These are phyloP conservation scores for Tachysurus vachellii DNA, from an alignment of 2,113 vertebrate species.

Conservation along the genomic window DNA sequence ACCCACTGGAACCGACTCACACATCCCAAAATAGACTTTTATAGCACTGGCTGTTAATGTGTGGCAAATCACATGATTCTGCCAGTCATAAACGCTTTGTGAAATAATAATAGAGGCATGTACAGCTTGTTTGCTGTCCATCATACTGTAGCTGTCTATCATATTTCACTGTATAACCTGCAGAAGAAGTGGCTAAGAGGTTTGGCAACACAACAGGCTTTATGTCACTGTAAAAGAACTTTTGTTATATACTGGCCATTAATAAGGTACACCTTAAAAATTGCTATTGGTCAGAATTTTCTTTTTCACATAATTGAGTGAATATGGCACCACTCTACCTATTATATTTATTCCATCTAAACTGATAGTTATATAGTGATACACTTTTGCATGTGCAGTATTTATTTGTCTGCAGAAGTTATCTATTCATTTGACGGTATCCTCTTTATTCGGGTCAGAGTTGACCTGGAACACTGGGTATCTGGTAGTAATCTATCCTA, in stretches of 20 bases:
- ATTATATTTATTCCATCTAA: background rate
- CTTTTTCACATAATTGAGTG: background rate
- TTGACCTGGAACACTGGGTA: background rate
- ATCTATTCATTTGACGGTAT: background rate
- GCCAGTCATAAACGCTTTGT: background rate
- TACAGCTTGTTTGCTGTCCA: background rate
- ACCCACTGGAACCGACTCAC: conserved; percentile 9
- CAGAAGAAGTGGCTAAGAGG: background rate
- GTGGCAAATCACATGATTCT: background rate
- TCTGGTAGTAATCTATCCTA: background rate
- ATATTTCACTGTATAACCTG: background rate
- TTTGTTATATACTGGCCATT: background rate
- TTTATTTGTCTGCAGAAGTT: background rate
- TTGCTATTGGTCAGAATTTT: background rate
- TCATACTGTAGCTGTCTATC: background rate
- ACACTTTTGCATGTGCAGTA: background rate
- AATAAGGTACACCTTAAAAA: background rate
- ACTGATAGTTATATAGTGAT: background rate
- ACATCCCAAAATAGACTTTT: conserved; percentile 12
- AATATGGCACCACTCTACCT: background rate
- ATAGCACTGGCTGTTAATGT: background rate
- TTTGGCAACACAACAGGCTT: background rate
- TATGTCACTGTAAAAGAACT: background rate
- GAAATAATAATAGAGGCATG: background rate
- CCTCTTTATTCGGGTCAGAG: background rate